Evolutionary conservation across 2,113 vertebrate species (phyloP), one percentile per base, ranked within the genome.

Genomic region (Anser cygnoides): DNA sequence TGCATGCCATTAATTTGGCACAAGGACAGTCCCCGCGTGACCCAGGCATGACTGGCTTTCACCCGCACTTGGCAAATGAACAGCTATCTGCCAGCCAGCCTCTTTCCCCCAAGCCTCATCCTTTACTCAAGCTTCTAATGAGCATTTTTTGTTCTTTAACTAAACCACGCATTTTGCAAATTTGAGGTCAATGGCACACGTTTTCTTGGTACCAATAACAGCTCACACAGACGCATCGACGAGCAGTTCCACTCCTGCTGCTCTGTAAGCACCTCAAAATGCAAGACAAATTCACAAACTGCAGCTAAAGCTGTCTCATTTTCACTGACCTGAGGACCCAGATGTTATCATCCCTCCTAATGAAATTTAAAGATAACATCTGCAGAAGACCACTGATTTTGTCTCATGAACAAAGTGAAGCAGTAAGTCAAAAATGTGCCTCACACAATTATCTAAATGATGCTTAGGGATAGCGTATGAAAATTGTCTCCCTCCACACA

Each of bases 401-500:
- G 54, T 54, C 52, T 89, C 44, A 82, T 13, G 65, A 89, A 61
- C 28, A 44, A 87, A 87, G 65, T 3, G 11, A 93, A 93, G 86
- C 65, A 62, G 70, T n/a, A 70, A 93, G 54, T 79, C 17, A 87
- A 85, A 58, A 68, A 46, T 2, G 28, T 54, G 31, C 26, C 41
- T 89, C 55, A 59, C 1, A 0, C 49, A 49, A 65, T 31, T 68
- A 84, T 35, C 43, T 57, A 81, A 89, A 35, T 50, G 39, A 95
- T 84, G n/a, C 50, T 95, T 92, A 79, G 33, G 49, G 44, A 76
- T 66, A 95, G 89, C 7, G 6, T 63, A 54, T 49, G 23, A 89
- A 92, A 81, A 94, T 22, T 52, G 50, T 73, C 43, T 91, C 92
- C 13, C 86, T 93, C 44, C 33, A 85, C 52, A 89, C 55, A 87